Percentiles rank a stretch among this genome's conserved stretches.
Evolutionary conservation across 2,797 vertebrate genomes (phyloP).

Genomic region (Thaleichthys pacificus): DNA sequence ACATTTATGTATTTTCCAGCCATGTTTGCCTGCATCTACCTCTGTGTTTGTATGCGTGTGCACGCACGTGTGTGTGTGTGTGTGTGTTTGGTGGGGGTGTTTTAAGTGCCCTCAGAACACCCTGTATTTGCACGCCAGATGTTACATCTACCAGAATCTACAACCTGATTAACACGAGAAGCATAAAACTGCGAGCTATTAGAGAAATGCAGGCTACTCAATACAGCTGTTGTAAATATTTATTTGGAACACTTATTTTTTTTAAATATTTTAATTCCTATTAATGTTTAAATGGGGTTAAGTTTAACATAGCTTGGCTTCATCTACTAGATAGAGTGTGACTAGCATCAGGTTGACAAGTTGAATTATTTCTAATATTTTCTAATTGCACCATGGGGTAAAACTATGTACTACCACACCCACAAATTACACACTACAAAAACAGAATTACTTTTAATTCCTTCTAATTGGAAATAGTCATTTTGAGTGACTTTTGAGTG

Average conservation of each 20-base stretch:
- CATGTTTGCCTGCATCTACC: constrained; percentile 27
- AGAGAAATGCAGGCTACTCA: constrained; percentile 27
- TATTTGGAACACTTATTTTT: constrained; percentile 37
- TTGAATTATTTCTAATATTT: no score
- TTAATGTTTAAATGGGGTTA: neutral
- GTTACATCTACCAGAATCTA: constrained; percentile 53
- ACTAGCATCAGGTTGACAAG: no score
- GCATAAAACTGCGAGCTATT: constrained; percentile 48
- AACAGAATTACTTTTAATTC: no score
- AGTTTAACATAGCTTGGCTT: neutral
- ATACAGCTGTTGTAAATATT: constrained; percentile 38
- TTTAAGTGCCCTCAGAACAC: constrained; percentile 63
- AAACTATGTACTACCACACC: no score
- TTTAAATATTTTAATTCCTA: constrained; percentile 5
- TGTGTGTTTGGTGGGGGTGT: constrained; percentile 34
- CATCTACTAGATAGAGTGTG: neutral
- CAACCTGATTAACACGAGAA: constrained; percentile 30
- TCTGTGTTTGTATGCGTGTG: constrained; percentile 40
- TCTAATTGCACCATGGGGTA: no score
- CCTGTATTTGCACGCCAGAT: constrained; percentile 66
- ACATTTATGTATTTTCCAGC: constrained; percentile 65
- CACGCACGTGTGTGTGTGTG: constrained; percentile 40
- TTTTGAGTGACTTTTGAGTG: no score
- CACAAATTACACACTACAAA: no score
- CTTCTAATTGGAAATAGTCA: no score